Conservation (phyloP, 1,140 invertebrate species). For the Drosophila prosaltans region DNA sequence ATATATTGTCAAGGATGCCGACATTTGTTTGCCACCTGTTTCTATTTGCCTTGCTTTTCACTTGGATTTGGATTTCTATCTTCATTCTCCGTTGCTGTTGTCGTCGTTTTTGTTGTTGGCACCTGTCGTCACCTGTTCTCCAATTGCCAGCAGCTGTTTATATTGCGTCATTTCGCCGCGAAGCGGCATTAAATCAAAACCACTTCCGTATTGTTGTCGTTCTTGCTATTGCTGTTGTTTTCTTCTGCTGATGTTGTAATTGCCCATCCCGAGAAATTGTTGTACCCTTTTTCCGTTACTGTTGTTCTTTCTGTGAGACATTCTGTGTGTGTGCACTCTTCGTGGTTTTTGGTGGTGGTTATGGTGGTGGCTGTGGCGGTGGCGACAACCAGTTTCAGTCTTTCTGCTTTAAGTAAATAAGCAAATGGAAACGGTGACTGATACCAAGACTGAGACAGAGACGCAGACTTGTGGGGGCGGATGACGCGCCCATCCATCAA, state of each 20-base stretch:
- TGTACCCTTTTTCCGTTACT: slow-evolving; percentile 20
- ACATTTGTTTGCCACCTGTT: slow-evolving; percentile 44
- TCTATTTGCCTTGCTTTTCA: slow-evolving; percentile 24
- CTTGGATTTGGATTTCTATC: slow-evolving; percentile 25
- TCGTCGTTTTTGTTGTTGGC: slow-evolving; percentile 21
- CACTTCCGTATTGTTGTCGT: slow-evolving; percentile 59
- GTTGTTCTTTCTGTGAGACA: slow-evolving; percentile 6
- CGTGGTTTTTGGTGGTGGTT: slow-evolving; percentile 16
- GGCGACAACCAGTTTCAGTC: slow-evolving; percentile 54
- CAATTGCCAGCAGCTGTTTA: slow-evolving; percentile 59
- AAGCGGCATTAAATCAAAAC: slow-evolving; percentile 77
- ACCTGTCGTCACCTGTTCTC: slow-evolving; percentile 72
- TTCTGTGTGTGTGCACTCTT: slow-evolving; percentile 17
- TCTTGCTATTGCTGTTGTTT: neutral
- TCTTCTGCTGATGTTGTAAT: slow-evolving; percentile 17
- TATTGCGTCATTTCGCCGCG: slow-evolving; percentile 62
- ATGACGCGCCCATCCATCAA: slow-evolving; percentile 45
- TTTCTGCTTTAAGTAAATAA: slow-evolving; percentile 57
- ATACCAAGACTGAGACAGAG: neutral
- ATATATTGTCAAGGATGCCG: slow-evolving; percentile 26
- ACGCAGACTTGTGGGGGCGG: neutral
- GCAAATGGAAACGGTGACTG: slow-evolving; percentile 21
- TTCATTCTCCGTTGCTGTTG: slow-evolving; percentile 1
- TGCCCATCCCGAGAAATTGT: slow-evolving; percentile 43
- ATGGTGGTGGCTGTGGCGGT: slow-evolving; percentile 6